Evolutionary conservation across 2,113 vertebrate species (phyloP).

Genomic region (Lasiurus borealis): DNA sequence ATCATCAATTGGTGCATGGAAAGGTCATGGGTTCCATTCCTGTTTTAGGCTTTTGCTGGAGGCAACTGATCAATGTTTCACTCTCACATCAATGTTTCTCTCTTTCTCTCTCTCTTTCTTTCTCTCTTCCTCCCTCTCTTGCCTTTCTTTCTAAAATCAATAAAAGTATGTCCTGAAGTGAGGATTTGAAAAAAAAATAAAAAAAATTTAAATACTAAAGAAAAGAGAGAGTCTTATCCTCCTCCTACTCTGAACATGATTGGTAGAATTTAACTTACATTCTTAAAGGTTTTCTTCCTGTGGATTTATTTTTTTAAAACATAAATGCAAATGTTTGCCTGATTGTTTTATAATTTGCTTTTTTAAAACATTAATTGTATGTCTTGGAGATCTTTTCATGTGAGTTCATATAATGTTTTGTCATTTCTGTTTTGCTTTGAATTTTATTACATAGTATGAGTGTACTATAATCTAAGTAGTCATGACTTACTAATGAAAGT

Average conservation of each 20-base stretch:
- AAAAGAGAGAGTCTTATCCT: neutral
- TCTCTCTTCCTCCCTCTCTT: no score
- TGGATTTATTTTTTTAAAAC: neutral
- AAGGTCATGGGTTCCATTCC: no score
- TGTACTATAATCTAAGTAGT: neutral
- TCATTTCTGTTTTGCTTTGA: neutral
- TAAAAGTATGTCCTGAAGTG: no score
- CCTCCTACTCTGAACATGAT: neutral
- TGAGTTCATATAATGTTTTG: neutral
- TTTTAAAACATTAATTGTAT: neutral
- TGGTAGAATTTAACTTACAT: neutral
- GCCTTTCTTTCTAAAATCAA: no score
- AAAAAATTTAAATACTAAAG: neutral
- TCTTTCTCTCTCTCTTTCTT: no score
- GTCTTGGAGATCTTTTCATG: neutral
- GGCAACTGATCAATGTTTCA: no score
- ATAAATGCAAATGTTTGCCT: neutral
- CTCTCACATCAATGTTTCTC: no score
- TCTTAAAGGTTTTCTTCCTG: neutral
- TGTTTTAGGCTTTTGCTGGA: no score
- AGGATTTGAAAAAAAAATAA: neutral
- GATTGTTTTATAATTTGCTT: neutral
- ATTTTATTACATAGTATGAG: neutral
- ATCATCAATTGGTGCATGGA: no score
- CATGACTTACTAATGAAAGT: neutral